Base-by-base conservation (phyloP, 1,140 invertebrate genomes). In the Thaumetopoea pityocampa region DNA sequence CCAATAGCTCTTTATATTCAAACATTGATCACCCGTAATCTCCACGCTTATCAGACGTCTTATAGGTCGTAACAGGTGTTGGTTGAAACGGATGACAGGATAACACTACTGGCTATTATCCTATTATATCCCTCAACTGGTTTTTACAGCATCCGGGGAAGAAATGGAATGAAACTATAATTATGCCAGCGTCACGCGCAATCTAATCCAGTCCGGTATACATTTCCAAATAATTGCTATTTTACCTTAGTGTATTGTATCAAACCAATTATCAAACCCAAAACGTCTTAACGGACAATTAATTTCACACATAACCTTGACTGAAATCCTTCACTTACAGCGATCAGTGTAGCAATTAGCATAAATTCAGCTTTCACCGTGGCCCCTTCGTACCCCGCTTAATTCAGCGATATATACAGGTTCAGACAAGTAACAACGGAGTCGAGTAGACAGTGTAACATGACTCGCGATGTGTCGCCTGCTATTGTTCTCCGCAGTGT, bases 401-500 rank as follows among this genome's bases (percentile, higher is more conserved):
- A 29, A 29, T 37, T 29, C 18, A 29, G 22, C 24, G 19, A 11
- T 22, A 9, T 29, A 20, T 4, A n/a, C 9, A 22, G 29, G 36
- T 29, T 40, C 29, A 28, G 30, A 11, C 18, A 4, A n/a, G 11
- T 28, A 23, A 41, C 27, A 41, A 41, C 24, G 14, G 8, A 24
- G 14, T 14, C 4, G 12, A n/a, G n/a, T 14, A 11, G 33, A 41
- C 11, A 20, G 11, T 30, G 27, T 30, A 28, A 23, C 5, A 2
- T 5, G 5, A n/a, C 15, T 29, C 19, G 26, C 10, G 27, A 20
- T 41, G 16, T 35, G 28, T 27, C 30, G 32, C 7, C 16, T 34
- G 23, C 42, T 37, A 42, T 48, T 48, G 37, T 48, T 41, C 24
- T 26, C 16, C 3, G 11, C 12, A 7, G n/a, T 40, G 44, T 47